Conservation (phyloP, 2,113 vertebrate genomes). For the Nesoenas mayeri region DNA sequence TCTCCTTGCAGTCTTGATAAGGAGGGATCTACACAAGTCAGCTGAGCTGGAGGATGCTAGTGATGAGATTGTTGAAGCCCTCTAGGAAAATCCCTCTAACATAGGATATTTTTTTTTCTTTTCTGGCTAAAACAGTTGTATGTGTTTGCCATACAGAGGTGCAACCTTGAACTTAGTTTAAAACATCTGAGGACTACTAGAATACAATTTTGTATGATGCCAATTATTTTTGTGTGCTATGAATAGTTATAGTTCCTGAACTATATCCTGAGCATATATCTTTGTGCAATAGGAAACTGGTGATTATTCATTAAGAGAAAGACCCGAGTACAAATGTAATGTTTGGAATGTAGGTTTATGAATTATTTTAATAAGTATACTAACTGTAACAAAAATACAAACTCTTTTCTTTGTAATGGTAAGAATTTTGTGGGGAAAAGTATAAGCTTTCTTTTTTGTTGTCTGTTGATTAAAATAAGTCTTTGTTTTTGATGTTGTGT, state of each 20-base stretch:
- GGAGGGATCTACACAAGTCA: neutral
- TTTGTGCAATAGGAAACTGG: neutral
- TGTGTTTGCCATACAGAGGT: fast-evolving
- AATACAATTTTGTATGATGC: neutral
- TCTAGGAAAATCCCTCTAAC: neutral
- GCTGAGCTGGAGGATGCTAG: neutral
- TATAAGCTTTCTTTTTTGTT: neutral
- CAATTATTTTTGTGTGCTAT: neutral
- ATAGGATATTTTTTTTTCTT: neutral
- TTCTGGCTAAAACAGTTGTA: neutral
- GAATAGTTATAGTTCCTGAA: neutral
- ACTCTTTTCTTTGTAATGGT: neutral
- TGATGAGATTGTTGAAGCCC: fast-evolving
- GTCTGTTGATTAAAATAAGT: neutral
- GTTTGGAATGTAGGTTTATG: neutral
- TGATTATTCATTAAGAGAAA: neutral
- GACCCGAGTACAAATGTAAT: neutral
- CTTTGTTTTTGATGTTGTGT: neutral
- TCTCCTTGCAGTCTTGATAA: fast-evolving
- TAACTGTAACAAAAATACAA: neutral
- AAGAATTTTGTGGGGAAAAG: neutral
- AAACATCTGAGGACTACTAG: neutral
- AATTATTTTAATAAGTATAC: neutral
- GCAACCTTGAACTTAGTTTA: neutral
- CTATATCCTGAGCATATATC: neutral